Base-by-base conservation (phyloP, 2,113 vertebrate species). In the Verasper variegatus region DNA sequence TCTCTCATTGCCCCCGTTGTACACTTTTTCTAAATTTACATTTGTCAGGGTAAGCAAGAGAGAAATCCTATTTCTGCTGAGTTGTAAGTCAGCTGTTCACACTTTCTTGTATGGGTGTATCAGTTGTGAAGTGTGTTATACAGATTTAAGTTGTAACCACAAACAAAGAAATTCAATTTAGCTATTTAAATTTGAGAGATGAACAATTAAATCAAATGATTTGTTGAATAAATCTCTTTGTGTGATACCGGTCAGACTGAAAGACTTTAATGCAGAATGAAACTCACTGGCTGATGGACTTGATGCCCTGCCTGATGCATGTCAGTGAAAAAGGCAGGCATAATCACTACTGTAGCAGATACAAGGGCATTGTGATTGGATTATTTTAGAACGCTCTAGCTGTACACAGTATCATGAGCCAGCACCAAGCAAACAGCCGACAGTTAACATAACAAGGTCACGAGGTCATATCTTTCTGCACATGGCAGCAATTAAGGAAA, bases 331-430 rank as follows among this genome's bases (percentile, higher is more conserved):
- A 55, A 27, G 45, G 58, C 52, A 42, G 5, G 5, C 13, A 31
- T 37, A 67, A 59, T 59, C 24, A 9, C 35, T 51, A 14, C 20
- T 49, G 65, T n/a, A 15, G 61, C 11, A 55, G 15, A 55, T 54
- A 3, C 6, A 24, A 24, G 21, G 57, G 2, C 20, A 31, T 26
- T 23, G 13, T 27, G 31, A 64, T 24, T 37, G 1, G n/a, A 27
- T 42, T 40, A 31, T 55, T 9, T 15, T 57, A 51, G 18, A 15
- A 24, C 14, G 24, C 11, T 49, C 18, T 31, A 60, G 61, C 62
- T 57, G 14, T 18, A 4, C 59, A 51, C 51, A 77, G 42, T 52
- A 56, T 54, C 31, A 74, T 71, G 35, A 82, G 23, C 67, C 40
- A 52, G 51, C 58, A 58, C 24, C 51, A 26, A 75, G 26, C 62